Base-by-base conservation (phyloP, 2,797 vertebrate genomes). In the Paramormyrops hopkinsi region DNA sequence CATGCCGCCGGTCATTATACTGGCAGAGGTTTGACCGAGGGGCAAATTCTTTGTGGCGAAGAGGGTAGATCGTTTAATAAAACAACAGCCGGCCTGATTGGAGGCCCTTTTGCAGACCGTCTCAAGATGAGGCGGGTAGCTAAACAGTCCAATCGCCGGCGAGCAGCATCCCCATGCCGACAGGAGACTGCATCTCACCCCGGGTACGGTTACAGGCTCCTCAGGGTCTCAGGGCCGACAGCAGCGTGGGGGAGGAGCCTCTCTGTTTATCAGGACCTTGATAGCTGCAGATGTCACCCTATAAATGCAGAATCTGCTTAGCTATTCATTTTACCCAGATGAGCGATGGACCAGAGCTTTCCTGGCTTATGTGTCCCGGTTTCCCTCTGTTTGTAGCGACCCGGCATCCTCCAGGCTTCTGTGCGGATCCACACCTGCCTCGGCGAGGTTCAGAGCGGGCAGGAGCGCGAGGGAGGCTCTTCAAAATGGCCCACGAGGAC, bases 51-150 rank as follows among this genome's bases (percentile, higher is more conserved):
- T 90, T 91, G 89, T 62, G 86, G 92, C 91, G 91, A 92, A 90
- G 89, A 89, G 93, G 91, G 89, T 91, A 92, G 90, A 91, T 93
- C 93, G 94, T 95, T 96, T 95, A 96, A 95, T 94, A 95, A 95
- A 95, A 96, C 88, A 92, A 73, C 62, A 69, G 86, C 11, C 0
- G 54, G 25, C 59, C 25, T 19, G 44, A n/a, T 59, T 12, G 19
- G 29, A 44, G 56, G 29, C 48, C 14, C 7, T 56, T 46, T 17
- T 41, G 29, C 37, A 46, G 69, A 19, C 50, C 92, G 88, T 89
- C 73, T 93, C 92, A 87, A 59, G 54, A 87, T 4, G 9, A 54
- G 25, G 2, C 17, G 9, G 11, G 51, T 11, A 25, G 41, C 44
- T 73, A 73, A 94, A 93, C 94, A 90, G 89, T 92, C 92, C 89